These are phyloP conservation scores for Leptestheria dahalacensis DNA, from an alignment of 1,140 invertebrate genomes.

Conservation along the genomic window DNA sequence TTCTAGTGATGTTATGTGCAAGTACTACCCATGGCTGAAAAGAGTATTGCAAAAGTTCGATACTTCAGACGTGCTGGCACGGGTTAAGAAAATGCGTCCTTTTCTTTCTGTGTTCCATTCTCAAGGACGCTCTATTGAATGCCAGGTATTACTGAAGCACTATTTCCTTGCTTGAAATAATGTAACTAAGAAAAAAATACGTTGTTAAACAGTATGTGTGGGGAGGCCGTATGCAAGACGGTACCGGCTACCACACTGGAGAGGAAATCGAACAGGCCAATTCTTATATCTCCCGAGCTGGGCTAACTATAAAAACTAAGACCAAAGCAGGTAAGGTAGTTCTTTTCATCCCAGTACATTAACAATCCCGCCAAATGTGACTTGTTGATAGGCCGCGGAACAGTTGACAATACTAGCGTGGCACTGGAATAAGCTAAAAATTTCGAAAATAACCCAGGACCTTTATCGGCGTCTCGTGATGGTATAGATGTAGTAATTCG, in stretches of 20 bases:
- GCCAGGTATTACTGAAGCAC: too few species aligned
- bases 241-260: neutral
- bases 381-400: neutral
- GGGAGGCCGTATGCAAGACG: neutral
- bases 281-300: neutral
- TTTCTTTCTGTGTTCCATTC: neutral
- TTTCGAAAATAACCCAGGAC: neutral
- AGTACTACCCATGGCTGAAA: conserved; percentile 5
- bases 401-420: neutral
- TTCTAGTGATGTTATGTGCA: conserved; percentile 6
- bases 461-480: too few species aligned
- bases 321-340: neutral
- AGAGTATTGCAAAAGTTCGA: neutral
- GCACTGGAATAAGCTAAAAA: neutral
- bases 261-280: neutral
- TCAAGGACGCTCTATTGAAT: neutral
- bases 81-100: neutral
- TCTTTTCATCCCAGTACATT: neutral
- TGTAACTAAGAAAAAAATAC: too few species aligned
- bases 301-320: neutral
- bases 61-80: neutral
- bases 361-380: neutral
- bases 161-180: too few species aligned
- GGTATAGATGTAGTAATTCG: too few species aligned
- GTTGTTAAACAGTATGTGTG: too few species aligned